Evolutionary conservation across 2,888 invertebrate species (phyloP), one percentile per base, ranked within the genome.

Genomic region (Mesopsocus fuscifrons): DNA sequence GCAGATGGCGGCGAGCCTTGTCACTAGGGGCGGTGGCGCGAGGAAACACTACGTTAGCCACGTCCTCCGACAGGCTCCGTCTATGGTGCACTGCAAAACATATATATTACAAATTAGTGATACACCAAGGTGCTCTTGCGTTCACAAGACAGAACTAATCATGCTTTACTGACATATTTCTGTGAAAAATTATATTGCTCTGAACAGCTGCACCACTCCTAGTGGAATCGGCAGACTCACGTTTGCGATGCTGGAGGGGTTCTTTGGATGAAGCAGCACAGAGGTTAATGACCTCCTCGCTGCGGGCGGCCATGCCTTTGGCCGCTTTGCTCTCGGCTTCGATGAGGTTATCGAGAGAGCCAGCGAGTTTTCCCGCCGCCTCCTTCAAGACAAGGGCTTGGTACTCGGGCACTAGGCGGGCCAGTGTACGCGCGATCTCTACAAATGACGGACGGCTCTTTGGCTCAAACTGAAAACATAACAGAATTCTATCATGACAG

Each of bases 381-480:
- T 49, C 48, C 47, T 54, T 55, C 16, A 48, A 31, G 11, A 34
- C 22, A 18, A 38, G 20, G 15, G n/a, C 20, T 17, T 38, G 4
- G 20, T 38, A 38, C 21, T 38, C 38, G 20, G 38, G 38, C 3
- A 38, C 74, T 57, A 74, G 64, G 8, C 49, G 52, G 44, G 68
- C 66, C 46, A 71, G 55, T 9, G 55, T 76, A 52, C 69, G 68
- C 52, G 74, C 74, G 57, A 85, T 78, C 60, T 89, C 88, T 33
- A 72, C 69, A 66, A 91, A 91, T 52, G 80, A 76, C 46, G 91
- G 91, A 52, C 92, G 75, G 59, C 77, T 83, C 58, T 78, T 81
- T 20, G 88, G 78, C 59, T 91, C 88, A 63, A 84, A 83, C 87
- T 88, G 66, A 1, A 64, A 61, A 44, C 47, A 48, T 44, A 46